Percentiles rank a stretch among this genome's conserved stretches.
phyloP scores from a whole-genome alignment of 2,113 vertebrate species.

The Seriola quinqueradiata region DNA sequence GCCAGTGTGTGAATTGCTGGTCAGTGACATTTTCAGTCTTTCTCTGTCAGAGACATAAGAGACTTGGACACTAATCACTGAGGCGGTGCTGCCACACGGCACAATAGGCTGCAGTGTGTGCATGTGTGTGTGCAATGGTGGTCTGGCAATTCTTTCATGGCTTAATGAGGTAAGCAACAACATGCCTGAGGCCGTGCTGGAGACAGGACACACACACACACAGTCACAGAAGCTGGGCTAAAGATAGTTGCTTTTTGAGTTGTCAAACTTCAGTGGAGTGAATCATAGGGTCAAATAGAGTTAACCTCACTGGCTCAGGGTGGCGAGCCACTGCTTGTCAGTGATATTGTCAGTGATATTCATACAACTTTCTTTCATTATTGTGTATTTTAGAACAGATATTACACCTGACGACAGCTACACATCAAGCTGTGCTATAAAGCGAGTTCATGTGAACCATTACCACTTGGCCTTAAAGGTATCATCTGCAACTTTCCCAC shows the following conservation, averaged over 20 bases:
- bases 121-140: slow-evolving; percentile 63
- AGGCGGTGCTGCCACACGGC: slow-evolving; percentile 24
- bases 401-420: slow-evolving; percentile 3
- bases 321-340: slow-evolving; percentile 6
- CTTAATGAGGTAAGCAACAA: slow-evolving; percentile 82
- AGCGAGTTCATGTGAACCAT: not conserved
- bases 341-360: not conserved
- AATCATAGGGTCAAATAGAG: slow-evolving; percentile 73
- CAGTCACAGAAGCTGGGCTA: slow-evolving; percentile 61
- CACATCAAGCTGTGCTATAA: not conserved
- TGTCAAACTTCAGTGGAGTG: slow-evolving; percentile 67
- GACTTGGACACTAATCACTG: slow-evolving; percentile 58
- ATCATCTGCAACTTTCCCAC: too few relatives aligned
- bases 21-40: slow-evolving; percentile 59
- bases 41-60: slow-evolving; percentile 44
- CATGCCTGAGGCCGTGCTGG: slow-evolving; percentile 71
- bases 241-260: slow-evolving; percentile 70
- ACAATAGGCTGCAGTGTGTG: slow-evolving; percentile 72
- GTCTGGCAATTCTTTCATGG: slow-evolving; percentile 78
- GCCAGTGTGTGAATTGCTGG: slow-evolving; percentile 57
- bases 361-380: slow-evolving; percentile 4
- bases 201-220: slow-evolving; percentile 69
- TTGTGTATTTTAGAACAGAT: not conserved
- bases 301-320: slow-evolving; percentile 53
- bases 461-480: not conserved